phyloP scores from a whole-genome alignment of 1,140 invertebrate genomes.

The Adoxophyes honmai region DNA sequence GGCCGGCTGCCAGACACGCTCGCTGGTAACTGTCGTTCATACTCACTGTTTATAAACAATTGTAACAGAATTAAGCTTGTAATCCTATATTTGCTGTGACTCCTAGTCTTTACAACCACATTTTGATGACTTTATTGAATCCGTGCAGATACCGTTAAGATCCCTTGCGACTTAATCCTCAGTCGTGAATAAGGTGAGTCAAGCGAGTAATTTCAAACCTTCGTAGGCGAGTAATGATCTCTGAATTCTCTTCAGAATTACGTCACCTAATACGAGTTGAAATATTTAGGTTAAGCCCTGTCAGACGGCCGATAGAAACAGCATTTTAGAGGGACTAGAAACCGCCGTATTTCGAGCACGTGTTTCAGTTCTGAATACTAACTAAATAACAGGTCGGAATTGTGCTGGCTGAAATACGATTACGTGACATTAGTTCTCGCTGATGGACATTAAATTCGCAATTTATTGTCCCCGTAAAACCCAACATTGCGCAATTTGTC shows the following conservation, averaged over 20 bases:
- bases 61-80: constrained; percentile 15
- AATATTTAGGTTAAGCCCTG: constrained; percentile 14
- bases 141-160: neutral
- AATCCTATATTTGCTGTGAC: constrained; percentile 18
- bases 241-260: neutral
- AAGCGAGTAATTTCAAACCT: neutral
- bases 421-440: constrained; percentile 2
- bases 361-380: neutral
- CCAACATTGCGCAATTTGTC: neutral
- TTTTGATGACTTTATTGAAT: constrained; percentile 21
- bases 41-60: constrained; percentile 21
- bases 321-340: constrained; percentile 10
- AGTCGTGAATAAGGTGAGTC: neutral
- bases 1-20: constrained; percentile 45
- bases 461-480: constrained; percentile 8
- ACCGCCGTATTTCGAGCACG: constrained; percentile 1
- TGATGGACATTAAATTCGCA: constrained; percentile 5
- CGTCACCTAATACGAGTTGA: constrained; percentile 4
- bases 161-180: neutral
- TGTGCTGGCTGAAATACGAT: neutral
- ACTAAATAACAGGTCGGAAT: constrained; percentile 12
- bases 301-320: constrained; percentile 3
- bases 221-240: neutral
- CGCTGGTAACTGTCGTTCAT: constrained; percentile 37
- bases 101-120: constrained; percentile 9